phyloP scores from a whole-genome alignment of 2,113 vertebrate species.

The Rostratula benghalensis region DNA sequence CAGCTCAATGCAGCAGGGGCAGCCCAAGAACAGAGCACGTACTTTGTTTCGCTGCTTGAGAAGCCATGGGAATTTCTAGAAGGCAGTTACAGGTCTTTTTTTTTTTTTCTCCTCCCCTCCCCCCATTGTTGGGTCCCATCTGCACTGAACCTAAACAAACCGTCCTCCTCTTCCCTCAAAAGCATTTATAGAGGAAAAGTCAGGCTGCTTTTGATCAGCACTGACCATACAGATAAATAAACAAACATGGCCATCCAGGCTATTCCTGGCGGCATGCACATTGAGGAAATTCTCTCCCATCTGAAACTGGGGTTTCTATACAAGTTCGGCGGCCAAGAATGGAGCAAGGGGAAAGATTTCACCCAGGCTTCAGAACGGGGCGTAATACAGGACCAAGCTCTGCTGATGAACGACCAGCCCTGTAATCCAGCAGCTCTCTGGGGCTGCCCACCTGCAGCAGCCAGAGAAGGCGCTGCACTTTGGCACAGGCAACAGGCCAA shows the following conservation, averaged over 20 bases:
- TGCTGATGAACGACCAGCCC: neutral
- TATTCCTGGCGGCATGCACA: neutral
- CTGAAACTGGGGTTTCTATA: neutral
- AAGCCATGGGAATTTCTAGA: constrained; percentile 23
- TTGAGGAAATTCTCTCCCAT: neutral
- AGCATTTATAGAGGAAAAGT: neutral
- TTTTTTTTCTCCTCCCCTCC: no score
- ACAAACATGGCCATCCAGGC: neutral
- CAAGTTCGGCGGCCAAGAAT: accelerated
- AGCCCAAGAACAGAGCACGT: accelerated
- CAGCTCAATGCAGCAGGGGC: neutral
- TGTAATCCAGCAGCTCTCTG: neutral
- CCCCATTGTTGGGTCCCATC: neutral
- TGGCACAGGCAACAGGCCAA: neutral
- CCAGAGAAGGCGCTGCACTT: neutral
- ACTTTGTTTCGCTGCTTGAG: neutral
- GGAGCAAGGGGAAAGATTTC: neutral
- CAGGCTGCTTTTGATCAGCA: neutral
- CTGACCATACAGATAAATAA: constrained; percentile 3
- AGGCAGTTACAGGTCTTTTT: neutral
- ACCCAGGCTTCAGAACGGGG: neutral
- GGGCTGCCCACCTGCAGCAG: neutral
- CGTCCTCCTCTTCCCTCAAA: neutral
- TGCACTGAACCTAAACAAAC: constrained; percentile 17
- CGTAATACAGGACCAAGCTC: neutral